Conservation (phyloP, 2,113 vertebrate species). For the Hipposideros armiger region DNA sequence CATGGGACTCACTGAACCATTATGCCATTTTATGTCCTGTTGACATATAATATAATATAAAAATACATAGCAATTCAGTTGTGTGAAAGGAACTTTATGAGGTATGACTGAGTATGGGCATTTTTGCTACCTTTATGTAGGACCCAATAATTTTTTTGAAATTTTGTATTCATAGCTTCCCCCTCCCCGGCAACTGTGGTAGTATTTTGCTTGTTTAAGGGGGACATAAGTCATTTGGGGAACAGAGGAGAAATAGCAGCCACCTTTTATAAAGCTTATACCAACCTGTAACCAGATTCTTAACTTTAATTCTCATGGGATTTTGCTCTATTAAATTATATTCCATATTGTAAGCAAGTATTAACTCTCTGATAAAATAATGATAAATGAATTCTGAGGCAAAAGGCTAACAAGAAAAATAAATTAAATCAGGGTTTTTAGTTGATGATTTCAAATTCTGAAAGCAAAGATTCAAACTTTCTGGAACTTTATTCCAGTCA, state of each 20-base stretch:
- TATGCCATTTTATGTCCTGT: conserved; percentile 25
- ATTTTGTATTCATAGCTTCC: conserved; percentile 19
- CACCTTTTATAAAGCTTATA: background rate
- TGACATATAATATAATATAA: conserved; percentile 49
- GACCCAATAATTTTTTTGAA: conserved; percentile 12
- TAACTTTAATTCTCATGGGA: background rate
- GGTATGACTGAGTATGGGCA: background rate
- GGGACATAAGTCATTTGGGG: background rate
- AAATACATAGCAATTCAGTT: background rate
- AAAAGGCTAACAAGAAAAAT: conserved; percentile 57
- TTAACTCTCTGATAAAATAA: conserved; percentile 6
- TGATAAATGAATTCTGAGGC: background rate
- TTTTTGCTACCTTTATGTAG: conserved; percentile 54
- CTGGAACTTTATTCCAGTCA: background rate
- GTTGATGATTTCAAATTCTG: conserved; percentile 5
- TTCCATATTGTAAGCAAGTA: background rate
- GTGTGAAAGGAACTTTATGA: background rate
- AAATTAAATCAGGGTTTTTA: background rate
- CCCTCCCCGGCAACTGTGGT: background rate
- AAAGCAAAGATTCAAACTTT: background rate
- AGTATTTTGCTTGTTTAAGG: background rate
- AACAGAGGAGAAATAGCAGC: background rate
- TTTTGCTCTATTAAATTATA: conserved; percentile 5
- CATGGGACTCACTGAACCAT: background rate
- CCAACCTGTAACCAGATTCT: background rate